Conservation (phyloP, 1,140 invertebrate genomes). For the Saccostrea cuccullata region DNA sequence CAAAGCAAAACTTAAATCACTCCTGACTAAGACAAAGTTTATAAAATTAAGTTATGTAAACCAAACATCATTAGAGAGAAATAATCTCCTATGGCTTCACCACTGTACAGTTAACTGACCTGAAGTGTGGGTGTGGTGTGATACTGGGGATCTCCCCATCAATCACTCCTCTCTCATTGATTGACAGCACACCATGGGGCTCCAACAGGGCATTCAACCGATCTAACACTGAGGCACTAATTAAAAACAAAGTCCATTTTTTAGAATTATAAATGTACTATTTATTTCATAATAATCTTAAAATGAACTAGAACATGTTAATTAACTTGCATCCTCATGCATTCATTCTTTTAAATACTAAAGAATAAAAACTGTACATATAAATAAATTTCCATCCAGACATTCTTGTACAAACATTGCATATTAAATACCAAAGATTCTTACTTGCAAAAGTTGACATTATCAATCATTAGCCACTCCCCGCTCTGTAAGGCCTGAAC, state of each 20-base stretch:
- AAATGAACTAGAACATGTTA: too few species aligned
- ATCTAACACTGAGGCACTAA: conserved; percentile 94
- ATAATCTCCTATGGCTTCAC: too few species aligned
- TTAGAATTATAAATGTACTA: too few species aligned
- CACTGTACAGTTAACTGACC: neutral
- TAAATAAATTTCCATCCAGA: neutral
- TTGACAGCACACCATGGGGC: conserved; percentile 91
- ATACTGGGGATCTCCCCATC: conserved; percentile 87
- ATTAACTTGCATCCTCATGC: too few species aligned
- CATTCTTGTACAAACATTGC: too few species aligned
- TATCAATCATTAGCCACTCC: conserved; percentile 95
- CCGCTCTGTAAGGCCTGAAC: conserved; percentile 92
- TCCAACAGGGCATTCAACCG: conserved; percentile 96
- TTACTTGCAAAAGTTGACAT: conserved; percentile 95
- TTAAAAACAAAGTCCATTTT: conserved; percentile 49
- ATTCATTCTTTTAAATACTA: neutral
- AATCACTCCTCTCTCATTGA: conserved; percentile 93
- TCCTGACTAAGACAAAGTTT: too few species aligned
- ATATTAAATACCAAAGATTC: neutral
- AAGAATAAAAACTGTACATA: neutral
- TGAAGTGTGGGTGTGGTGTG: conserved; percentile 85
- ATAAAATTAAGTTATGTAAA: too few species aligned
- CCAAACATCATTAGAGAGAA: too few species aligned
- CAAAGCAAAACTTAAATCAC: too few species aligned
- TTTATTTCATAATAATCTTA: too few species aligned